These are phyloP conservation scores for Hafferia zeledoni DNA, from an alignment of 2,797 vertebrate species.

Conservation along the genomic window DNA sequence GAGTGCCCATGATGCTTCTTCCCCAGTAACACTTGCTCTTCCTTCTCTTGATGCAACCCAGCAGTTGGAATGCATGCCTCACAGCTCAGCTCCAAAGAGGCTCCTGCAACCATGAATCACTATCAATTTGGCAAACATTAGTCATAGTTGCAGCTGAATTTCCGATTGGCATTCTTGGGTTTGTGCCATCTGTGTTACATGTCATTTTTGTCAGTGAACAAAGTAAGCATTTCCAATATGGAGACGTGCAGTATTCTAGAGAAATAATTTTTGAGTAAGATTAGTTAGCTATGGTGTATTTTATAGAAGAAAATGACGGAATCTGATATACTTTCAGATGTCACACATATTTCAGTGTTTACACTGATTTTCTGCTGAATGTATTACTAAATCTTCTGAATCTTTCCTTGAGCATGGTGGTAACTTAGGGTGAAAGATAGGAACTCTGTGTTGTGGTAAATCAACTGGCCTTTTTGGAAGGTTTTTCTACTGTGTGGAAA, in stretches of 20 bases:
- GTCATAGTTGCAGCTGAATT: constrained; percentile 59
- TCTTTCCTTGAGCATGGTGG: neutral
- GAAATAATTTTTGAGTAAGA: neutral
- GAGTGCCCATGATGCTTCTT: neutral
- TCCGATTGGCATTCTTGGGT: neutral
- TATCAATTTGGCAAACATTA: constrained; percentile 60
- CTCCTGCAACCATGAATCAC: neutral
- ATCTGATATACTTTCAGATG: neutral
- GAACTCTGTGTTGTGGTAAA: neutral
- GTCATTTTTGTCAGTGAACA: constrained; percentile 40
- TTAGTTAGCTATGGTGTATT: neutral
- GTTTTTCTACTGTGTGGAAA: neutral
- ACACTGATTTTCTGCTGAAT: neutral
- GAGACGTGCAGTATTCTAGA: neutral
- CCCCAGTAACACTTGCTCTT: neutral
- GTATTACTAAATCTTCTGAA: neutral
- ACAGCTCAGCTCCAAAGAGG: neutral
- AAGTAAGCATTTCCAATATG: neutral
- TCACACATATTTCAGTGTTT: neutral
- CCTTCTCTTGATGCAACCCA: neutral
- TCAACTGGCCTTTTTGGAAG: neutral
- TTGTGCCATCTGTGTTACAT: constrained; percentile 42
- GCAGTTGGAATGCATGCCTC: neutral
- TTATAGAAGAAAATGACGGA: neutral
- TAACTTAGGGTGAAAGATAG: fast-evolving